Base-by-base conservation (phyloP, 2,797 vertebrate species). In the Spizella passerina region DNA sequence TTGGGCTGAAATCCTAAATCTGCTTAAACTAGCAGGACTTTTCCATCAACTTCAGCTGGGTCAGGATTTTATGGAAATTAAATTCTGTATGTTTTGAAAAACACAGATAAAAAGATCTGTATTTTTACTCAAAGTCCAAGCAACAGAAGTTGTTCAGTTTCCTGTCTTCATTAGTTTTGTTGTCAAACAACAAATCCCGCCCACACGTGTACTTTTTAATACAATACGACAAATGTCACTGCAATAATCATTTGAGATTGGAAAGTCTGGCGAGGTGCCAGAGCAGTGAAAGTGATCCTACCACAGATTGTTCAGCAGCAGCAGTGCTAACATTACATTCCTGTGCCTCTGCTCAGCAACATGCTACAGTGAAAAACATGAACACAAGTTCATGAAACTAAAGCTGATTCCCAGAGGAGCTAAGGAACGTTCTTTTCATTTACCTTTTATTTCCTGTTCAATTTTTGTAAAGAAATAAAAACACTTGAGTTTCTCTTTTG, bases 121-220 rank as follows among this genome's bases (percentile, higher is more conserved):
- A 64, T 86, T 93, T 95, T 92, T 57, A 84, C 75, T 44, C 13
- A 7, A 77, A 84, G 78, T 80, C 92, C 64, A 77, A 80, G 68
- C 34, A 95, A 91, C 88, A 96, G 81, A 80, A 95, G 57, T 87
- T 87, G 78, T 80, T 92, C 79, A 2, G 59, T 92, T 96, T 95
- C 90, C 94, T 69, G 93, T 73, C 90, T 93, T 94, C 76, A 71
- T 94, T 63, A 96, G 75, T 87, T 93, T 78, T 95, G 88, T 81
- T 96, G 86, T 95, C 82, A 92, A 86, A 96, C 93, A 96, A 92
- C 75, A 94, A 92, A 85, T 47, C 87, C 88, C 84, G 81, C 93
- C 92, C 90, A 87, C 88, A 85, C 82, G 47, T 34, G 46, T 94
- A 88, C 90, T 94, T 90, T 88, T 82, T 71, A 73, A 90, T 90